Base-by-base conservation (phyloP, 2,888 invertebrate species). In the Agrilus mali region DNA sequence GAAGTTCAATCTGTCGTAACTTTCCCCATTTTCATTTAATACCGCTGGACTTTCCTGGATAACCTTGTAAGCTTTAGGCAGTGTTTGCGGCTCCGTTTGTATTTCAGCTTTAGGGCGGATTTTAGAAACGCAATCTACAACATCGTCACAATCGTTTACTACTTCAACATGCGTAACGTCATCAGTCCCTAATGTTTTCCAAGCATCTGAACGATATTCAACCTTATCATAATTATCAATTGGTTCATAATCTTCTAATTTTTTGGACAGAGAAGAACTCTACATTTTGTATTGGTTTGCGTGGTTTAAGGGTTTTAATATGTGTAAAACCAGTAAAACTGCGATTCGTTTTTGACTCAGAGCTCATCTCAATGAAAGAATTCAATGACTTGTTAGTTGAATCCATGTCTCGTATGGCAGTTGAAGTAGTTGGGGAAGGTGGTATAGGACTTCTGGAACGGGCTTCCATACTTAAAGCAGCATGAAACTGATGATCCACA, bases 361-460 rank as follows among this genome's bases (percentile, higher is more conserved):
- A 36, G 5, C 45, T 45, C n/a, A 42, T 27, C 35, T 48, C 48
- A 31, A 49, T 40, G 17, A 47, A 35, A 7, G 42, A 40, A 45
- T 42, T 50, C 4, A 46, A 35, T 7, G 67, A 54, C 33, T 58
- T 60, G 7, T 57, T 59, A 4, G 67, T 61, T 6, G 55, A 61
- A 44, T 73, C 72, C 4, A 71, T 58, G 38, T 73, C 72, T 17
- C 67, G 64, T 31, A 71, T 53, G 45, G 67, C 64, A 4, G 64
- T 63, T 7, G 71, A 67, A 45, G 67, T 67, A n/a, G 62, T 59
- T 3, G 61, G 59, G 4, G 65, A 65, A 2, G 78, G 75, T 3
- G 86, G 84, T 50, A 89, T 62, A 0, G 88, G 88, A 54, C 85
- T 86, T 51, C 88, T 73, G 4, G 87, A 87, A 16, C 87, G 78